Base-by-base conservation (phyloP, 30 jellyfish, hydroid and myxozoan genomes). In the Cassiopea xamachana region DNA sequence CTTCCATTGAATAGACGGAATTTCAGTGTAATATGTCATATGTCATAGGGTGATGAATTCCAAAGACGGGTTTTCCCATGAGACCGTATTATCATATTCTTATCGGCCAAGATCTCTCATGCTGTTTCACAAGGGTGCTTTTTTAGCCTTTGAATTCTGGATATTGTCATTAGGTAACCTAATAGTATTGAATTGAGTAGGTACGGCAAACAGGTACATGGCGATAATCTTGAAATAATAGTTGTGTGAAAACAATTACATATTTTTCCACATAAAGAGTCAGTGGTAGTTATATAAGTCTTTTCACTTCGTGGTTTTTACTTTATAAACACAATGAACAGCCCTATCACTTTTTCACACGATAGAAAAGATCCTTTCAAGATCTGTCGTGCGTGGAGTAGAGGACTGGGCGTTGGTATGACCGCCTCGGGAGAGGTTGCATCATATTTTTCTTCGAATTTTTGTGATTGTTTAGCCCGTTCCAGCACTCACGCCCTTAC, bases 221-320 rank as follows among this genome's bases (percentile, higher is more conserved):
- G 7, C 64, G 7, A 55, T 10, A 55, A 55, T 55, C 7, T 10
- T 55, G 39, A 27, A 27, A 27, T 27, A 27, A 27, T 27, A 27
- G 39, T 27, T 27, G 7, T 6, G 64, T 55, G 7, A 10, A 55
- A 55, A 55, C 64, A 55, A 55, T 55, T 10, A 10, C 64, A 3
- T 6, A 6, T 6, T 55, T 55, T 55, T 55, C 12, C 64, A 3
- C 12, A 3, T 55, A 6, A 55, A 71, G 51, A 18, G n/a, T 4
- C 80, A 18, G 7, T 19, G n/a, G 55, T 12, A 2, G 6, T 55
- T 2, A 2, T n/a, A 71, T 71, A 51, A 16, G 55, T 6, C 80
- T 71, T 71, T 64, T 71, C n/a, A 12, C 15, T 71, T 71, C 27
- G 80, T 71, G 80, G 80, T 71, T 71, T n/a, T 39, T 3, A 1